Evolutionary conservation across 2,888 invertebrate genomes (phyloP).

Genomic region (Drosophila dives): DNA sequence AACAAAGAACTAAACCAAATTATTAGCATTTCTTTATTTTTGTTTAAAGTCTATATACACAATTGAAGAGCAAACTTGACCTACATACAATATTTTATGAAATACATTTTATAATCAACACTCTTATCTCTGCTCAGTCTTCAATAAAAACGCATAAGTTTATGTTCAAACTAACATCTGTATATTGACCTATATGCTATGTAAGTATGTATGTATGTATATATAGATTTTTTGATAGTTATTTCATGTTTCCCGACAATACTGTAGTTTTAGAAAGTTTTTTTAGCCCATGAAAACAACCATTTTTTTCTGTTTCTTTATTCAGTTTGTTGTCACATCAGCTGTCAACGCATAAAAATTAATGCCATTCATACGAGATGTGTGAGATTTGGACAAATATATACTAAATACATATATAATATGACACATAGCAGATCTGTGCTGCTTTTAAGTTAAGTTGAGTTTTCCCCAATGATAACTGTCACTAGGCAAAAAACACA

Average conservation of each 20-base stretch:
- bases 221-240: neutral
- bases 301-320: slow-evolving; percentile 11
- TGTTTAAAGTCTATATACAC: neutral
- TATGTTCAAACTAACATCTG: neutral
- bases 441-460: slow-evolving; percentile 28
- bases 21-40: neutral
- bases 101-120: neutral
- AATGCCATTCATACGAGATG: slow-evolving; percentile 31
- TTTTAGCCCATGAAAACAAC: slow-evolving; percentile 1
- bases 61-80: neutral
- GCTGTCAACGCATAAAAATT: slow-evolving; percentile 41
- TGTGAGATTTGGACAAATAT: neutral
- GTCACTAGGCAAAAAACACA: slow-evolving; percentile 25
- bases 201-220: neutral
- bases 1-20: neutral
- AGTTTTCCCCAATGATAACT: slow-evolving; percentile 54
- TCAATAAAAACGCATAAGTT: neutral
- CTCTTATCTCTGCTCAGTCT: neutral
- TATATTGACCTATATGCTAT: slow-evolving; percentile 9
- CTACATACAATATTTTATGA: neutral
- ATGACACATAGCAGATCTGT: slow-evolving; percentile 8
- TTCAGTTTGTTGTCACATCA: slow-evolving; percentile 34
- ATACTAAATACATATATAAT: neutral
- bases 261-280: slow-evolving; percentile 49
- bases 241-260: slow-evolving; percentile 29